Evolutionary conservation across 2,888 invertebrate genomes (phyloP).

Genomic region (Drosophila yooni): DNA sequence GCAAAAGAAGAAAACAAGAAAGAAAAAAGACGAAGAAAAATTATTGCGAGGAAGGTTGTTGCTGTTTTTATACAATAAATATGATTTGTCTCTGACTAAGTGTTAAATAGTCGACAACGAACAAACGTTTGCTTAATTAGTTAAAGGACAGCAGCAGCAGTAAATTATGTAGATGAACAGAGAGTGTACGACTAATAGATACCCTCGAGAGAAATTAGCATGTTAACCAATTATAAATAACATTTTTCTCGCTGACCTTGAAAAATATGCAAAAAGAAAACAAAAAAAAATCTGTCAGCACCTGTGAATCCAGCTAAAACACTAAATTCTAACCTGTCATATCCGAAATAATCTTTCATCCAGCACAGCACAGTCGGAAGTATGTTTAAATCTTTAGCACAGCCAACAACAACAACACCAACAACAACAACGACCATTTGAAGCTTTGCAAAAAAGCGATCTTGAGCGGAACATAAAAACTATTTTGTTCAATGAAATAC

Average conservation of each 20-base stretch:
- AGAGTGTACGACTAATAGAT: not conserved
- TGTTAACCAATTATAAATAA: not conserved
- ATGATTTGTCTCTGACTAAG: constrained; percentile 40
- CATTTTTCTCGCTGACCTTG: constrained; percentile 38
- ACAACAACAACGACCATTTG: constrained; percentile 1
- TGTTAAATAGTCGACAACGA: constrained; percentile 46
- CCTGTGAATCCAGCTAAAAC: constrained; percentile 12
- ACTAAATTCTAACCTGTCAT: constrained; percentile 18
- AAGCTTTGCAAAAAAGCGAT: constrained; percentile 61
- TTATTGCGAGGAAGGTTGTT: constrained; percentile 52
- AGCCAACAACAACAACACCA: constrained; percentile 32
- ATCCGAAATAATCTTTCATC: constrained; percentile 27
- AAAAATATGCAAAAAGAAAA: constrained; percentile 23
- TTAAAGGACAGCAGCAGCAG: constrained; percentile 31
- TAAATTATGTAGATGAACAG: constrained; percentile 7
- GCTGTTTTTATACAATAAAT: constrained; percentile 18
- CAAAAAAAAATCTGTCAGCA: constrained; percentile 6
- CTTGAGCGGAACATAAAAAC: constrained; percentile 82
- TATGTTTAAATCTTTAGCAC: constrained; percentile 35
- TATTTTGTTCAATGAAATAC: constrained; percentile 81
- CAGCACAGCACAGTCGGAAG: constrained; percentile 45
- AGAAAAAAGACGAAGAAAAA: constrained; percentile 32
- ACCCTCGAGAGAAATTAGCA: constrained; percentile 3
- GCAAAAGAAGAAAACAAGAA: constrained; percentile 25
- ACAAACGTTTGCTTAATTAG: constrained; percentile 37